Base-by-base conservation (phyloP, 2,888 invertebrate genomes). In the Eretmocerus hayati region DNA sequence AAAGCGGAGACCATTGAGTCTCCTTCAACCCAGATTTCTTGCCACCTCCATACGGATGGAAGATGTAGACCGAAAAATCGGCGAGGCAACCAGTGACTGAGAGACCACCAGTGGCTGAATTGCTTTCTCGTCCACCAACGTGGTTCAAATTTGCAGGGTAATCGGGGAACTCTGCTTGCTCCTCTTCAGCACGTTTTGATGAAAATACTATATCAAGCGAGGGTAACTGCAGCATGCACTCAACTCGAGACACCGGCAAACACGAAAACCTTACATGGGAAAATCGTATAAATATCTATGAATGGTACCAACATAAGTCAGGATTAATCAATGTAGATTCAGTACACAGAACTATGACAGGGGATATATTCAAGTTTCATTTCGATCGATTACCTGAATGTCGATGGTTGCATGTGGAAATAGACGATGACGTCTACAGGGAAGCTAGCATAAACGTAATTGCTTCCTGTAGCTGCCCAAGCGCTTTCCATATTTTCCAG, bases 361-460 rank as follows among this genome's bases (percentile, higher is more conserved):
- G n/a, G n/a, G n/a, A n/a, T n/a, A n/a, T n/a, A n/a, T n/a, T n/a
- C n/a, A n/a, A n/a, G n/a, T n/a, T n/a, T n/a, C n/a, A n/a, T n/a
- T n/a, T 30, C 16, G 20, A 31, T 8, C 15, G 15, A 26, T 54
- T 45, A 68, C 69, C 69, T 76, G 73, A 96, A 92, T 1, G 93
- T 91, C 46, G 93, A 93, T 1, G 96, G 95, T 70, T 96, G 94
- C 85, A 97, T 95, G 72, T 93, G 91, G 75, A 99, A 91, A 74
- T 95, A 95, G 35, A 99, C 95, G 59, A 99, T 90, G 20, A 99
- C 95, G 74, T 99, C 97, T 1, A 99, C 95, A 0, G 97, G 97
- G 72, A 99, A 96, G 46, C 94, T 92, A 31, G 91, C 87, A 68
- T 90, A 90, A 57, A 87, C 88, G 65, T 88, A 89, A 60, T 69